These are phyloP conservation scores for Cynaeus angustus DNA, from an alignment of 2,888 invertebrate genomes.

Conservation along the genomic window DNA sequence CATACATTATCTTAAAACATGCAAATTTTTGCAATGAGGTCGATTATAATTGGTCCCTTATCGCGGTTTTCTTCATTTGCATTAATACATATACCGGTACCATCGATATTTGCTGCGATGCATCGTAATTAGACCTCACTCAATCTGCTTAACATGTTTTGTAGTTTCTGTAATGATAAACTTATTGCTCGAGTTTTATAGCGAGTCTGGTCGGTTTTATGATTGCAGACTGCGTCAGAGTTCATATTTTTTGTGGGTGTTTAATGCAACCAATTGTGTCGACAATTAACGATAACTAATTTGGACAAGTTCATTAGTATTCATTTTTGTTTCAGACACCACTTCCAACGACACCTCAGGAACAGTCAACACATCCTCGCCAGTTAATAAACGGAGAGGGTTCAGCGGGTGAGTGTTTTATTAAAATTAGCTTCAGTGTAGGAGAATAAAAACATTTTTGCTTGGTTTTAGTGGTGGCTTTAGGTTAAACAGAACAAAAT, in stretches of 20 bases:
- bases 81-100: constrained; percentile 37
- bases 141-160: constrained; percentile 10
- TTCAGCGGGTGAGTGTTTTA: constrained; percentile 86
- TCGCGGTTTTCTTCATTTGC: constrained; percentile 35
- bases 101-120: constrained; percentile 16
- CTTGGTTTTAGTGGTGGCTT: background rate
- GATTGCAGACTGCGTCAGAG: background rate
- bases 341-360: constrained; percentile 77
- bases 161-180: constrained; percentile 24
- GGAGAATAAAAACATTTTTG: background rate
- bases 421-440: background rate
- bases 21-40: constrained; percentile 47
- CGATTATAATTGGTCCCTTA: constrained; percentile 43
- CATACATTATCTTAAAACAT: constrained; percentile 39
- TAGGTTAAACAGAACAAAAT: no score
- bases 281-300: background rate
- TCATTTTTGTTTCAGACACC: constrained; percentile 74
- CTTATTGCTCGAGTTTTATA: constrained; percentile 19
- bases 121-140: no score
- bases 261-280: background rate
- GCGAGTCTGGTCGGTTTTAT: background rate
- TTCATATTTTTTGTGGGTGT: constrained; percentile 6
- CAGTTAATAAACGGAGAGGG: constrained; percentile 88
- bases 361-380: constrained; percentile 81
- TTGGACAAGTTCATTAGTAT: constrained; percentile 42